These are phyloP conservation scores for Avahi laniger DNA, from an alignment of 2,797 vertebrate genomes.

Conservation along the genomic window DNA sequence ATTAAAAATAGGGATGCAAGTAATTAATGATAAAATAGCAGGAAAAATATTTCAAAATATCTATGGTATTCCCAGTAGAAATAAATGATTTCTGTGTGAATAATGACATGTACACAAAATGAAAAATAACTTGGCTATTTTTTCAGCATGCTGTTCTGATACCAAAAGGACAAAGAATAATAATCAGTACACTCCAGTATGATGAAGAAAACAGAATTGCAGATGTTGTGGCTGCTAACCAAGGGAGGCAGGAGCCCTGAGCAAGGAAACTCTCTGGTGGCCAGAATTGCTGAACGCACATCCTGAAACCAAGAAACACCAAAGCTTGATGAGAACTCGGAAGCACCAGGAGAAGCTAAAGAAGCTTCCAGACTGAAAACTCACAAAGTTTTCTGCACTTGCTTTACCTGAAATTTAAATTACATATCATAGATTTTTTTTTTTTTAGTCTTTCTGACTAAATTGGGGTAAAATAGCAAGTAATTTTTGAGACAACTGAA, in stretches of 20 bases:
- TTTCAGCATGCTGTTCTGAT: neutral
- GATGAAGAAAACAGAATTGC: slow-evolving; percentile 30
- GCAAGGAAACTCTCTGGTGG: slow-evolving; percentile 35
- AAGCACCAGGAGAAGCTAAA: neutral
- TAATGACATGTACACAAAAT: neutral
- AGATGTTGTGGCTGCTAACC: slow-evolving; percentile 67
- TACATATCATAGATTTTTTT: neutral
- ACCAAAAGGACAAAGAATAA: slow-evolving; percentile 13
- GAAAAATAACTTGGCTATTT: neutral
- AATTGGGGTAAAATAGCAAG: neutral
- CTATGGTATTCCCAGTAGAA: neutral
- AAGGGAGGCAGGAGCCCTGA: slow-evolving; percentile 23
- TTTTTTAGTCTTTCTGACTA: neutral
- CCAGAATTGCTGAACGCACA: slow-evolving; percentile 24
- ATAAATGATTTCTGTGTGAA: slow-evolving; percentile 26
- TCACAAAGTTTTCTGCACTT: neutral
- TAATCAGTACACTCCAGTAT: neutral
- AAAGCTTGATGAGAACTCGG: neutral
- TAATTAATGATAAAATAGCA: neutral
- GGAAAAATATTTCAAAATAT: neutral
- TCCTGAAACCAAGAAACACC: slow-evolving; percentile 38
- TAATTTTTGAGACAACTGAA: neutral
- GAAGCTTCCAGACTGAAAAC: neutral
- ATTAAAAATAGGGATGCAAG: neutral
- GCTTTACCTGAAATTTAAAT: slow-evolving; percentile 35